A percentile compares a stretch with the other conserved stretches of the same genome.
These are phyloP conservation scores for Drosophila arawakana DNA, from an alignment of 1,140 invertebrate species.

Conservation along the genomic window DNA sequence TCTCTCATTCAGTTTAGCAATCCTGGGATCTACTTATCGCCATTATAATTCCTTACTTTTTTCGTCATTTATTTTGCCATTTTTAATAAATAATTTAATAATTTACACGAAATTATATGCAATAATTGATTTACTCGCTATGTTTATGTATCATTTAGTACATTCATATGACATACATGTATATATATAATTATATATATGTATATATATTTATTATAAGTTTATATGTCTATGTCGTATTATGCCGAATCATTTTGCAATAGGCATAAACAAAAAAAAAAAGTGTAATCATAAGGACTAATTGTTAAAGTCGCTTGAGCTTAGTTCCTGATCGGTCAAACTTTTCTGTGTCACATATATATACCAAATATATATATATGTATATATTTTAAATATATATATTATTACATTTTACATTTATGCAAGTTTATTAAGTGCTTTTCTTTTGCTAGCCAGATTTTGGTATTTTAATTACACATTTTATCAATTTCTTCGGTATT, in stretches of 20 bases:
- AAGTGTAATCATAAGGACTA: slow-evolving; percentile 34
- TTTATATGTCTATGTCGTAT: slow-evolving; percentile 39
- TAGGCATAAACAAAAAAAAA: slow-evolving; percentile 31
- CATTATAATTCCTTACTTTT: slow-evolving; percentile 33
- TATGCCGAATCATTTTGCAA: slow-evolving; percentile 29
- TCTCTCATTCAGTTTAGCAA: slow-evolving; percentile 14
- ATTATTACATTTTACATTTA: slow-evolving; percentile 35
- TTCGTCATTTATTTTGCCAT: slow-evolving; percentile 27
- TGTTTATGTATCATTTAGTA: slow-evolving; percentile 74
- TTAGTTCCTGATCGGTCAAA: slow-evolving; percentile 49
- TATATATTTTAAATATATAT: slow-evolving; percentile 28
- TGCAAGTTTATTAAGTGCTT: slow-evolving; percentile 40
- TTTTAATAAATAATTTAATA: slow-evolving; percentile 57
- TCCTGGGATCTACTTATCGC: slow-evolving; percentile 44
- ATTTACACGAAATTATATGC: slow-evolving; percentile 73
- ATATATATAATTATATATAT: slow-evolving; percentile 34
- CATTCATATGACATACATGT: slow-evolving; percentile 50
- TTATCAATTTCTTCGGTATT: not conserved
- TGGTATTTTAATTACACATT: slow-evolving; percentile 30
- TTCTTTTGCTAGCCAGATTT: slow-evolving; percentile 36
- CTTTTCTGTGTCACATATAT: slow-evolving; percentile 24
- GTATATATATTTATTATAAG: slow-evolving; percentile 42
- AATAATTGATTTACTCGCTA: slow-evolving; percentile 70
- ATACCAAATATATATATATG: not conserved
- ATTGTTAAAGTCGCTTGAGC: slow-evolving; percentile 41